Conservation (phyloP, 2,888 invertebrate species). For the Acholoe squamosa region DNA sequence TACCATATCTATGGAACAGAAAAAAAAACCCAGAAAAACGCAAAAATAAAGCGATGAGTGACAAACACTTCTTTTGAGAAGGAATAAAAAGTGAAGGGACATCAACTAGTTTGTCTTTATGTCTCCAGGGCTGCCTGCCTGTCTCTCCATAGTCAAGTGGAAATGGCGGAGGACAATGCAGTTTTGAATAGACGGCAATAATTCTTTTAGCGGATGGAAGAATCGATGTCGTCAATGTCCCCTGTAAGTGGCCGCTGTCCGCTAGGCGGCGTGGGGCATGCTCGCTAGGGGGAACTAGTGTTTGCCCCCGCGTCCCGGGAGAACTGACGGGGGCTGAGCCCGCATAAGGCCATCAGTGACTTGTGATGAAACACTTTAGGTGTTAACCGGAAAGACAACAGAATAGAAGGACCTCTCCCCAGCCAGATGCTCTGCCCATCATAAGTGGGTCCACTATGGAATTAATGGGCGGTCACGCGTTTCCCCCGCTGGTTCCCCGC, state of each 20-base stretch:
- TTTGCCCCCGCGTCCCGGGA: not conserved
- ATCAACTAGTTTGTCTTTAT: no score
- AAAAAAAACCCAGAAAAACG: not conserved
- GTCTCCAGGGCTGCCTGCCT: no score
- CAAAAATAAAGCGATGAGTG: not conserved
- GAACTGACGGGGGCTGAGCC: not conserved
- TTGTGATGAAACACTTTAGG: slow-evolving; percentile 38
- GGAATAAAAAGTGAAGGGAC: not conserved
- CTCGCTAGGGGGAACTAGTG: not conserved
- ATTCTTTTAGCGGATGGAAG: not conserved
- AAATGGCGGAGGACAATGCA: not conserved
- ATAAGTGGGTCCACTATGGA: not conserved
- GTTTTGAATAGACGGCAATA: slow-evolving; percentile 15
- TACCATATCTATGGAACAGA: not conserved
- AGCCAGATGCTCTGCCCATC: not conserved
- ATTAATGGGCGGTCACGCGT: not conserved
- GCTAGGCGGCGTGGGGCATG: not conserved
- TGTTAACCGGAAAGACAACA: slow-evolving; percentile 29
- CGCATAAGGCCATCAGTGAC: slow-evolving; percentile 28
- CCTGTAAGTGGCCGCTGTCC: not conserved
- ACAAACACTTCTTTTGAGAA: not conserved
- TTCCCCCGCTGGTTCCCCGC: slow-evolving; percentile 8
- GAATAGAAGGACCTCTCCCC: not conserved
- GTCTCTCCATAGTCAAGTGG: not conserved
- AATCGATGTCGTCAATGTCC: slow-evolving; percentile 22